phyloP scores from a whole-genome alignment of 2,888 invertebrate genomes.

The Drosophila pegasa region DNA sequence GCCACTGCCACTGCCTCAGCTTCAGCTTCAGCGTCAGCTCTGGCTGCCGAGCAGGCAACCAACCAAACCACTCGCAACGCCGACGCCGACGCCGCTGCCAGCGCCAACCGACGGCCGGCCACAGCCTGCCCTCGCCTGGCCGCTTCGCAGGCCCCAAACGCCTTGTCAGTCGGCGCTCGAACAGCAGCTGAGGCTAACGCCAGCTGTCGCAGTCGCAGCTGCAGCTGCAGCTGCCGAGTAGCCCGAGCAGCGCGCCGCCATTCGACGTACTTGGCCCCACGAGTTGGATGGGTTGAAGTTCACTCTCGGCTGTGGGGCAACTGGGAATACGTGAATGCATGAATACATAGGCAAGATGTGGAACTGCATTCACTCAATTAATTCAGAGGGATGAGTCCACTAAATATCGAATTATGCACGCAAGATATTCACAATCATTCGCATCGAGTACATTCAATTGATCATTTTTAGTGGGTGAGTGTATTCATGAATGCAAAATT shows the following conservation, averaged over 20 bases:
- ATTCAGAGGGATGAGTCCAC: neutral
- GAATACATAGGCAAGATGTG: too few species aligned
- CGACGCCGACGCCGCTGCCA: constrained; percentile 37
- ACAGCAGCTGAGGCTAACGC: constrained; percentile 24
- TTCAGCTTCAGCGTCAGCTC: constrained; percentile 10
- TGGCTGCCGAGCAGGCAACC: constrained; percentile 40
- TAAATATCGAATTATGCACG: neutral
- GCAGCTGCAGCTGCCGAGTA: constrained; percentile 9
- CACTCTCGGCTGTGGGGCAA: constrained; percentile 40
- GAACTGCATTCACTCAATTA: neutral
- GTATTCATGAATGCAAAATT: neutral
- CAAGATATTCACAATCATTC: neutral
- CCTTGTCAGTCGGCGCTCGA: constrained; percentile 39
- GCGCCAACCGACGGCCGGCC: constrained; percentile 35
- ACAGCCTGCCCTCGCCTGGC: constrained; percentile 29
- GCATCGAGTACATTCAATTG: neutral
- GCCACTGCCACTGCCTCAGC: constrained; percentile 18
- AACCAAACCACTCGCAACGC: constrained; percentile 63
- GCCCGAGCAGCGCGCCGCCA: constrained; percentile 34
- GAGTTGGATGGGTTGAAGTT: constrained; percentile 39
- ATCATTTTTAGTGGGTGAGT: neutral
- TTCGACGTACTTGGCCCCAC: constrained; percentile 34
- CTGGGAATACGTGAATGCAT: neutral
- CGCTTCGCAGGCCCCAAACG: constrained; percentile 30
- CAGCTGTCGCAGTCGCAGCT: neutral